Percentiles rank a stretch among this genome's conserved stretches.
Conservation (phyloP, 2,888 invertebrate species). For the Dynastes hyllus region DNA sequence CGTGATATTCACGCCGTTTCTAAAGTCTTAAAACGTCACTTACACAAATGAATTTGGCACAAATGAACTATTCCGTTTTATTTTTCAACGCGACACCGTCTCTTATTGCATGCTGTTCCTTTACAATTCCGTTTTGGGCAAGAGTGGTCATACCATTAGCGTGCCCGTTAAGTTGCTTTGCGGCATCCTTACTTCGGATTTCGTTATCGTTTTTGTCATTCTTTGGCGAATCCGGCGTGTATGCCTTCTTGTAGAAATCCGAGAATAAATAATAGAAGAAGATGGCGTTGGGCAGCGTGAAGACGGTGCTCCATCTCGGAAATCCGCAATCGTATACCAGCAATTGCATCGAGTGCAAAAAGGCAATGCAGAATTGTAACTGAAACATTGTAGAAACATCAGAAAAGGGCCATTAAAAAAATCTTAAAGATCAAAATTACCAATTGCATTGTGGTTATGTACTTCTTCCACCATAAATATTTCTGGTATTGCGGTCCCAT, state of each 20-base stretch:
- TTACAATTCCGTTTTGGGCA: neutral
- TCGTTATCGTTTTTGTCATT: slow-evolving; percentile 16
- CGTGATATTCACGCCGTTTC: too few relatives aligned
- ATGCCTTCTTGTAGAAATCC: slow-evolving; percentile 90
- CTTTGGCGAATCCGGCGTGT: slow-evolving; percentile 63
- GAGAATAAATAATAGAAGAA: slow-evolving; percentile 94
- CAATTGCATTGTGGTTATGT: slow-evolving; percentile 87
- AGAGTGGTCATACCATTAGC: neutral
- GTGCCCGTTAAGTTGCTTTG: neutral
- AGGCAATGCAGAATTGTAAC: slow-evolving; percentile 92
- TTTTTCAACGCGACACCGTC: neutral
- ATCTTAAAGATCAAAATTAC: slow-evolving; percentile 70
- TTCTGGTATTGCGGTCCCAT: slow-evolving; percentile 80
- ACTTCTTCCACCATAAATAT: slow-evolving; percentile 89
- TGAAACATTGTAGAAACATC: slow-evolving; percentile 87
- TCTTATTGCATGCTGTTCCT: neutral
- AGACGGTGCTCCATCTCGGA: slow-evolving; percentile 85
- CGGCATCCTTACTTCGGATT: neutral
- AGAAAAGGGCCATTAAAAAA: slow-evolving; percentile 82
- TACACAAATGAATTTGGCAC: neutral
- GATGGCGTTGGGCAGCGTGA: slow-evolving; percentile 90
- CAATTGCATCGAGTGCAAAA: slow-evolving; percentile 88
- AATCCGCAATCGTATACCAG: slow-evolving; percentile 90
- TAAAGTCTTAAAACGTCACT: too few relatives aligned
- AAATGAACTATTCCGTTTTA: slow-evolving; percentile 1